Conservation (phyloP, 2,113 vertebrate genomes). For the Typhlomys cinereus region DNA sequence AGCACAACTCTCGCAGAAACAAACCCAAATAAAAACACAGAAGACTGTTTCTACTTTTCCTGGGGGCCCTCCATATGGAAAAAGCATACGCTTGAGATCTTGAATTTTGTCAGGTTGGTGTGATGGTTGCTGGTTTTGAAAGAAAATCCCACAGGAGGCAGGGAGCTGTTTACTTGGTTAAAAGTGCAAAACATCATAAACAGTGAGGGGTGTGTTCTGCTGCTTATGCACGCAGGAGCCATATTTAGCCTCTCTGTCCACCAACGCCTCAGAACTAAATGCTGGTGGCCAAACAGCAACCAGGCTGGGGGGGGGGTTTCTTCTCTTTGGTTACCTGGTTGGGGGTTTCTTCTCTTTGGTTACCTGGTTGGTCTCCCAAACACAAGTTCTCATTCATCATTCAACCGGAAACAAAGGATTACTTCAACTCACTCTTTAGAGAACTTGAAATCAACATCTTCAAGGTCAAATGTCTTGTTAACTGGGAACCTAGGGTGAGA, state of each 20-base stretch:
- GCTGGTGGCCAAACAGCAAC: not conserved
- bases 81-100: not conserved
- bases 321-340: not conserved
- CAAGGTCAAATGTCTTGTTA: not conserved
- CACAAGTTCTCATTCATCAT: not conserved
- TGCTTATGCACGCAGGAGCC: not conserved
- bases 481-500: not conserved
- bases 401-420: conserved; percentile 31
- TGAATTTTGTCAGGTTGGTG: not conserved
- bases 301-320: not conserved
- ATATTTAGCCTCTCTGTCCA: not conserved
- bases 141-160: not conserved
- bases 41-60: not conserved
- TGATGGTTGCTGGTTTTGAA: not conserved
- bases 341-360: not conserved
- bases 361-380: not conserved
- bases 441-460: conserved; percentile 12
- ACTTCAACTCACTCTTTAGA: not conserved
- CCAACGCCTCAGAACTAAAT: not conserved
- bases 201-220: not conserved
- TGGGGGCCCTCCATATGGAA: not conserved
- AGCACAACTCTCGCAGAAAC: not conserved
- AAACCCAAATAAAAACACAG: not conserved
- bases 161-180: not conserved
- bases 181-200: not conserved